Evolutionary conservation across 2,113 vertebrate genomes (phyloP), one percentile per base, ranked within the genome.

Genomic region (Colaptes auratus): DNA sequence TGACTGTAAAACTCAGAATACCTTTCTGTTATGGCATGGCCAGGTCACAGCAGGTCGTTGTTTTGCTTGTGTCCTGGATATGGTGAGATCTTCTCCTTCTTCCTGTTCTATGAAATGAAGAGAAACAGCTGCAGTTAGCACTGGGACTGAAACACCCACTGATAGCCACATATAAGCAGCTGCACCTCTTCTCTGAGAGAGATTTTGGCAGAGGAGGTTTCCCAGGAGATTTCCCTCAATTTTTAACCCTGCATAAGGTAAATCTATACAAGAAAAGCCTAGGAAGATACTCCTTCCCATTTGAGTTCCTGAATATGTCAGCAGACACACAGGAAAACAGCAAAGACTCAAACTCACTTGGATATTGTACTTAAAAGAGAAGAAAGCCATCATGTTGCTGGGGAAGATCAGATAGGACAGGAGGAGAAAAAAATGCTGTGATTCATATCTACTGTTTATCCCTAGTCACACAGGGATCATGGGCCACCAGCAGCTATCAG

Each of bases 71-170:
- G 12, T n/a, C n/a, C 27, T 69, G 73, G 53, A 14, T 72, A 42
- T 16, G 69, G 27, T 33, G 55, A 65, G 58, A 46, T 48, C 24
- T 71, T 86, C 64, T 77, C 15, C 67, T 90, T 86, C 39, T 76
- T 78, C 72, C 95, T 95, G 82, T 56, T 76, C 42, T 10, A 23
- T 5, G 31, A 88, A 89, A 77, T 8, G 27, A 76, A 80, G 27
- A 63, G 10, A 83, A 92, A 83, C 14, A 64, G 39, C 56, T 74
- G 52, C 31, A 74, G 39, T 92, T 80, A 90, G 12, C n/a, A 42
- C n/a, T 42, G 42, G 58, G 72, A 23, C 44, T 86, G 53, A 69
- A 94, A 64, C 33, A 64, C 5, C 28, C 67, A 14, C 19, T 59
- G 5, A 33, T 28, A 59, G 67, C n/a, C 21, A n/a, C 12, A 4